These are phyloP conservation scores for Chlorospingus semifuscus DNA, from an alignment of 2,797 vertebrate species.

Conservation along the genomic window DNA sequence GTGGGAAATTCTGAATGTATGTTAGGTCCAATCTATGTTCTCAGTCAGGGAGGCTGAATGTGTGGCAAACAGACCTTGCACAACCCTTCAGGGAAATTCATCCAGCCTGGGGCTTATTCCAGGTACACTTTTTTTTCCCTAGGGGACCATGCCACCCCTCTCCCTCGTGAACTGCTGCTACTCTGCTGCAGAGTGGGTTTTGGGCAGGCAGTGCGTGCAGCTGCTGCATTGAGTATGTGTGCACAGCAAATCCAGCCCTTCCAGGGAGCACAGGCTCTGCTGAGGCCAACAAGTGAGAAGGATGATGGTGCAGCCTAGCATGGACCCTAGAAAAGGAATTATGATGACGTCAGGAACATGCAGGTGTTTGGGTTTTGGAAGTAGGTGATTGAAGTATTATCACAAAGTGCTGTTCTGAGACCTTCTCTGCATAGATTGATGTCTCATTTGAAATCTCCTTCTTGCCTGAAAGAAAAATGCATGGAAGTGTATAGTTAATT, in stretches of 20 bases:
- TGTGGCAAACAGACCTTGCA: background rate
- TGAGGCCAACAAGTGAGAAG: background rate
- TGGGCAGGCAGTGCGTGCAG: background rate
- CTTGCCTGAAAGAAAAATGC: background rate
- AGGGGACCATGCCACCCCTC: background rate
- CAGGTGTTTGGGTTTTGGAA: background rate
- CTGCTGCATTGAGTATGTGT: background rate
- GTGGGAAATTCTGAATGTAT: background rate
- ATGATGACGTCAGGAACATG: background rate
- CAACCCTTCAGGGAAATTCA: background rate
- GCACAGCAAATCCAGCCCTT: background rate
- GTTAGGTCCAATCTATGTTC: background rate
- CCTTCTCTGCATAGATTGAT: background rate
- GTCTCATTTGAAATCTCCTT: slow-evolving; percentile 24
- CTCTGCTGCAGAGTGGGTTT: background rate
- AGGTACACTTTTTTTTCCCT: background rate
- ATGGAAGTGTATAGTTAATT: background rate
- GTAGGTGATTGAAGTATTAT: background rate
- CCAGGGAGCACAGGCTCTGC: background rate
- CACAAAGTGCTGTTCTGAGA: background rate
- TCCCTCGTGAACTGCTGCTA: background rate
- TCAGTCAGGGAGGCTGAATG: background rate
- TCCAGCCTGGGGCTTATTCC: background rate
- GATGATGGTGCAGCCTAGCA: background rate
- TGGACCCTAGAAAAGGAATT: background rate